Base-by-base conservation (phyloP, 2,888 invertebrate genomes). In the Hermaeophaga mercurialis region DNA sequence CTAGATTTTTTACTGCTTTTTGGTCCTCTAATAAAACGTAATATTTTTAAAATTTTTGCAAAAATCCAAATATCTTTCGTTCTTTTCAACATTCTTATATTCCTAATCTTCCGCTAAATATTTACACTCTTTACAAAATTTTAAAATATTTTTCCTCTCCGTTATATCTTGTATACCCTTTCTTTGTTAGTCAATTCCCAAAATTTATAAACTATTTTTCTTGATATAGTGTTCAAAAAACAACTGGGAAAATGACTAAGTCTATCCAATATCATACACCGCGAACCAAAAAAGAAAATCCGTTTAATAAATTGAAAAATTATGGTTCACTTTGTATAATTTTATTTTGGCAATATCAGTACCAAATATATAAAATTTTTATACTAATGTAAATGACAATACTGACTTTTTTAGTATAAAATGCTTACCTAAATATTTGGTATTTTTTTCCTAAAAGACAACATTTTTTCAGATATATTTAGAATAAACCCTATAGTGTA, bases 91-190 rank as follows among this genome's bases (percentile, higher is more conserved):
- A 68, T 68, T 68, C 65, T 68, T 68, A 68, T 63, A 68, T 62
- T 61, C 65, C 68, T 68, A 68, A 67, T 68, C 67, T 70, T 63
- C 61, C 61, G 61, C 67, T 67, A 66, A 66, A 64, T 67, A 66
- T 67, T 57, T 67, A 65, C 64, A 63, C 59, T 62, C 64, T 62
- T 62, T 62, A 63, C 59, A 62, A 60, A 60, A 60, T 58, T 61
- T 60, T 66, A 65, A 65, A 66, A 67, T 65, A 64, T 66, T 66
- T 65, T 65, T 62, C 67, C 64, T 65, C 60, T 61, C 59, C 60
- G 54, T 54, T 50, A 52, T 56, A 53, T 59, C 56, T 56, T 64
- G 64, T 66, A 64, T 65, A 66, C 60, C 63, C 61, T 49, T 58
- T 56, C 44, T 48, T 38, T 14, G 28, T 57, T 45, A 58, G 58